Base-by-base conservation (phyloP, 2,113 vertebrate genomes). In the Heterocephalus glaber region DNA sequence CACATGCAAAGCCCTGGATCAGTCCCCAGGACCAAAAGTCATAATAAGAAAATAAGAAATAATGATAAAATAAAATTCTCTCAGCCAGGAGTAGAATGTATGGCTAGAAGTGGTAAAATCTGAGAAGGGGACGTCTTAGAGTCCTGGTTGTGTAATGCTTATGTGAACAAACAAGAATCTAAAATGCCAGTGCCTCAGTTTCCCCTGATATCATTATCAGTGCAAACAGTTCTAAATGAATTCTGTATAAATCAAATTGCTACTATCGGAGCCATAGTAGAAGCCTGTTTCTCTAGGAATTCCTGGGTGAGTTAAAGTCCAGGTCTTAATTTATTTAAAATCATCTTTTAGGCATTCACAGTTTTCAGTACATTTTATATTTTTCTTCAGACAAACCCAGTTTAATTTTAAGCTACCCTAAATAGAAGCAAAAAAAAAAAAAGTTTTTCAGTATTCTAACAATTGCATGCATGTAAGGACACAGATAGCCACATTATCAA, bases 321-420 rank as follows among this genome's bases (percentile, higher is more conserved):
- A 68, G 24, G 33, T 85, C 95, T 97, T 95, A 33, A 91, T 95
- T 95, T 92, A 79, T 90, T 97, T 96, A 76, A 96, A 96, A 79
- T 96, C 12, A 20, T 52, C 38, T 93, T 97, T 68, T 63, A 93
- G 84, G 47, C 93, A 96, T 93, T 97, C 96, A 94, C 66, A 96
- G 95, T 96, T 98, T 97, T 96, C 92, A 90, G 76, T 96, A 92
- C 92, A 96, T 98, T 98, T 98, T 95, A 89, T 96, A 94, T 86
- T 87, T 95, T 82, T 86, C 89, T 86, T 90, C 54, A 90, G 63
- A 94, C 56, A 89, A 95, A 88, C 72, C 83, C 56, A 74, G 80
- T 85, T 95, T 79, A 93, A 92, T 95, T 95, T 97, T 95, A 93
- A 94, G 76, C 77, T 33, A n/a, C 87, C 77, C 38, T 95, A 90